Base-by-base conservation (phyloP, 2,888 invertebrate species). In the Phlogophora meticulosa region DNA sequence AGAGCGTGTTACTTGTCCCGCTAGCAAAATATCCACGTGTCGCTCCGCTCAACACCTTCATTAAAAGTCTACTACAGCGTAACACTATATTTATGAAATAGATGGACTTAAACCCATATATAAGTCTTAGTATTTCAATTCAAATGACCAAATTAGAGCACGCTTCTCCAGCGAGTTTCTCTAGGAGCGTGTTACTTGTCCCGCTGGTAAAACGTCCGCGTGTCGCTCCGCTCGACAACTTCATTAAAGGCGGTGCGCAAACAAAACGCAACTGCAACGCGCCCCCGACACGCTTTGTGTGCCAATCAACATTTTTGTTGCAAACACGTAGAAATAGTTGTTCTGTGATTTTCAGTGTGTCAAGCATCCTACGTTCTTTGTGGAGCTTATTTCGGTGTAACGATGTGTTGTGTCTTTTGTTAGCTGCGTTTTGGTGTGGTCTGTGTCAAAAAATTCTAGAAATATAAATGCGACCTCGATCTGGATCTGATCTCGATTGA, bases 191-290 rank as follows among this genome's bases (percentile, higher is more conserved):
- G 53, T 60, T 17, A 49, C 60, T 64, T 71, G 70, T 62, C 78
- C 72, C 78, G 81, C 40, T 75, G 77, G 64, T 76, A 40, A 60
- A 48, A 63, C 45, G 64, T 56, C 75, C 68, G 65, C 69, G 68
- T 67, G 80, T 83, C 74, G 75, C 76, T 85, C 71, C 80, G 72
- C 82, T 82, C 85, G 88, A 89, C 89, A 90, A 91, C 90, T 92
- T 91, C 90, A 92, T 92, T 92, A 91, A 88, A 88, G 87, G 76
- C 86, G 62, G 61, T 72, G 83, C 80, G 81, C 88, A 89, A 90
- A 90, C 89, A 89, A 87, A 87, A 81, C 86, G 81, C 81, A 83
- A 75, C 78, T 80, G 78, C 74, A 74, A 62, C 42, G 28, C 57
- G 70, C 72, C 72, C 72, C 78, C 73, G 74, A 88, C 85, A 82